A percentile compares a stretch with the other conserved stretches of the same genome.
Conservation (phyloP, 2,797 vertebrate genomes). For the Podarcis siculus region DNA sequence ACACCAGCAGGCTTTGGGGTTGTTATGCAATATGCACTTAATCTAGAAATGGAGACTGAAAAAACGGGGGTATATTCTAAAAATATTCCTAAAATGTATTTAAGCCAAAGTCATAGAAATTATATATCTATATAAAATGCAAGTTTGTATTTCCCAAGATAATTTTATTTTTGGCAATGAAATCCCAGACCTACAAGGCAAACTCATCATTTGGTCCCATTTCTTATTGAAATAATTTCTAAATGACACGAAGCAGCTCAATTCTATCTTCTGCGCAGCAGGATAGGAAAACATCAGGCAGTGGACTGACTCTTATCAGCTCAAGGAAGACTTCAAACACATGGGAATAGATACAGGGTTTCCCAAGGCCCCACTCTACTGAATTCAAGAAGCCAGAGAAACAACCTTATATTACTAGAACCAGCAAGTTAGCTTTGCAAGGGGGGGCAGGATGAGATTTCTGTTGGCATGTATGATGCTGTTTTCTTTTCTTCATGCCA, state of each 20-base stretch:
- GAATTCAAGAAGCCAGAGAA: not conserved
- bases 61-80: constrained; percentile 28
- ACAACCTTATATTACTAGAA: not conserved
- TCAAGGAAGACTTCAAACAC: not conserved
- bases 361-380: not conserved
- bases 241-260: constrained; percentile 47
- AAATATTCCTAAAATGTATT: constrained; percentile 53
- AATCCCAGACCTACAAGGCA: constrained; percentile 66
- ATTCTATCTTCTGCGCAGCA: not conserved
- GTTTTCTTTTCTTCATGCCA: not conserved
- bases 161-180: constrained; percentile 65
- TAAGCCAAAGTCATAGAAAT: constrained; percentile 58
- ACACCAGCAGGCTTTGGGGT: constrained; percentile 27
- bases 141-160: constrained; percentile 38
- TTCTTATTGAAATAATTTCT: constrained; percentile 56
- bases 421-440: not conserved
- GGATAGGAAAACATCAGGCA: not conserved
- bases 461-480: not conserved
- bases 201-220: constrained; percentile 57
- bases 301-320: not conserved
- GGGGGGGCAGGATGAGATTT: not conserved
- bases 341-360: not conserved
- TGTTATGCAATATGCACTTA: constrained; percentile 62
- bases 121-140: constrained; percentile 49
- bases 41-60: constrained; percentile 46